A percentile compares a stretch with the other conserved stretches of the same genome.
Conservation (phyloP, 2,888 invertebrate genomes). For the Ormyrus labotus region DNA sequence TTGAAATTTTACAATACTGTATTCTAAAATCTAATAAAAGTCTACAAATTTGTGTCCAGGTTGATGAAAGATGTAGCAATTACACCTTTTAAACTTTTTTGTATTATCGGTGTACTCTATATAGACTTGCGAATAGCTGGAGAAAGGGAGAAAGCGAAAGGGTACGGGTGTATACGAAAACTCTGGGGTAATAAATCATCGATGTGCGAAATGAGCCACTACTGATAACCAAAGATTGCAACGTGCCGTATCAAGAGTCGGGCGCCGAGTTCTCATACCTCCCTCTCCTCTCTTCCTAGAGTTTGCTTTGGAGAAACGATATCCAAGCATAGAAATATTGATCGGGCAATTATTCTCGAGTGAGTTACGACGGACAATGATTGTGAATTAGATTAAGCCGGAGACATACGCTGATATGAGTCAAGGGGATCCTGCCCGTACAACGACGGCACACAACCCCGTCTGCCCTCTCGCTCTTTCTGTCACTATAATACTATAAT, state of each 20-base stretch:
- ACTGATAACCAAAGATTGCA: conserved; percentile 48
- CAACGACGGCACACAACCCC: neutral
- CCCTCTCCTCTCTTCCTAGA: neutral
- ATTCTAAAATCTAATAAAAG: no score
- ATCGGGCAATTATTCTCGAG: conserved; percentile 71
- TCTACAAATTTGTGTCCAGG: no score
- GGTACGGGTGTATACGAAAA: neutral
- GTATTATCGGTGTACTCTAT: no score
- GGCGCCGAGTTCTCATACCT: neutral
- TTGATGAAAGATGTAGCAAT: no score
- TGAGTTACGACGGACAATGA: conserved; percentile 70
- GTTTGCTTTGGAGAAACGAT: conserved; percentile 30
- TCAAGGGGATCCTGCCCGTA: conserved; percentile 56
- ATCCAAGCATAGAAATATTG: conserved; percentile 65
- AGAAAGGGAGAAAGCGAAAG: neutral
- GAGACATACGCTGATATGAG: conserved; percentile 72
- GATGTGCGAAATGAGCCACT: conserved; percentile 32
- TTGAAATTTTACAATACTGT: no score
- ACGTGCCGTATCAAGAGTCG: conserved; percentile 25
- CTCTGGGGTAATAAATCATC: conserved; percentile 37
- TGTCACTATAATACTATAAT: no score
- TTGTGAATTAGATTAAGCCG: conserved; percentile 72
- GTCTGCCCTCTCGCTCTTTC: neutral
- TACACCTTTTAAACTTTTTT: no score
- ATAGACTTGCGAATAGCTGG: neutral